Base-by-base conservation (phyloP, 1,140 invertebrate species). In the Philotrypesis tridentata region DNA sequence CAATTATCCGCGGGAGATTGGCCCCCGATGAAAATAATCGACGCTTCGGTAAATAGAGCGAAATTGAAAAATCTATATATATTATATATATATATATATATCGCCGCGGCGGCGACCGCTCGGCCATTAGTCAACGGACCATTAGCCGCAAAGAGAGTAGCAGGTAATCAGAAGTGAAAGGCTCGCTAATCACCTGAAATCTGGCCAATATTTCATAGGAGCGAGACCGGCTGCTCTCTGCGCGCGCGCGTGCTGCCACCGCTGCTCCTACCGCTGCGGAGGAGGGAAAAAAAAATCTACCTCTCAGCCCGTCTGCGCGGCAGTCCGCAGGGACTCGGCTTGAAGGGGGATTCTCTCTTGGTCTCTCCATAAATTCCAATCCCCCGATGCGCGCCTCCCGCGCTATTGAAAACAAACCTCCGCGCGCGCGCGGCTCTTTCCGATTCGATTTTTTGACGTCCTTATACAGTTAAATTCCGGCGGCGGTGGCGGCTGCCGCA, bases 281-380 rank as follows among this genome's bases (percentile, higher is more conserved):
- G 23, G 25, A 67, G 63, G n/a, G 14, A 43, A 6, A 40, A 23
- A 63, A 63, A 75, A 75, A 63, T 14, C 8, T 23, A 63, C 55
- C 21, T 29, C n/a, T n/a, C n/a, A n/a, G n/a, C n/a, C 43, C 73
- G 73, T 75, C 73, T 75, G 29, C 40, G 63, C n/a, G 68, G 31
- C 17, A 29, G 31, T 65, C 74, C 74, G 14, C 21, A 29, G 74
- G 74, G 74, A 77, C 43, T 77, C 48, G 60, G 14, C 23, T 9
- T 5, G 11, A 17, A 11, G 61, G 33, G 61, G 23, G 29, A 67
- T 77, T 65, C 31, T 37, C 40, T 55, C 48, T 55, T 14, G 12
- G 12, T 55, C 48, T 55, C 48, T 33, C 23, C 74, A 77, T 77
- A 77, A 77, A 77, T 77, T 77, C 23, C 8, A 67, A 31, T 67